phyloP scores from a whole-genome alignment of 2,797 vertebrate species.

The Molossus alvarezi region DNA sequence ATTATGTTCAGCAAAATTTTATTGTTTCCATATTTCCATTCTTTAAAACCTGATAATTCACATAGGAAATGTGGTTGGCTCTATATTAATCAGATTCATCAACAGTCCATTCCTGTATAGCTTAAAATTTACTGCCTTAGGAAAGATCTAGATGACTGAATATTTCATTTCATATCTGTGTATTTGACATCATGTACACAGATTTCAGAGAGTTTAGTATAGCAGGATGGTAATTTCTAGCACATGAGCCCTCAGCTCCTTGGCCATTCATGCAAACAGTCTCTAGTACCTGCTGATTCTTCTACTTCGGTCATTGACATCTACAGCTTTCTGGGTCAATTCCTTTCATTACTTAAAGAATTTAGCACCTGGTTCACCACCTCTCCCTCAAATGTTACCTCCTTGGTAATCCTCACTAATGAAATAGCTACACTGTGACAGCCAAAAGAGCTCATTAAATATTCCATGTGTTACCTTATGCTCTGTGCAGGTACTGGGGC shows the following conservation, averaged over 20 bases:
- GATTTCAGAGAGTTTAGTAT: not conserved
- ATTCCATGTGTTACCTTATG: not conserved
- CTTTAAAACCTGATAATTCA: slow-evolving; percentile 59
- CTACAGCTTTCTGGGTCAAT: not conserved
- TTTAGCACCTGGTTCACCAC: not conserved
- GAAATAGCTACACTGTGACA: not conserved
- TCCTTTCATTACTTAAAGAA: not conserved
- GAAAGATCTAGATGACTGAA: slow-evolving; percentile 44
- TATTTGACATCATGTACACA: not conserved
- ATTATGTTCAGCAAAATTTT: slow-evolving; percentile 81
- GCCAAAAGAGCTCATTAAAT: not conserved
- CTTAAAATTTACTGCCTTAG: slow-evolving; percentile 63
- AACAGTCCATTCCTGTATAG: slow-evolving; percentile 10
- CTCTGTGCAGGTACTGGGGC: not conserved
- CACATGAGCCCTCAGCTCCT: not conserved
- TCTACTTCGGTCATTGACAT: not conserved
- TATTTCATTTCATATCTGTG: slow-evolving; percentile 35
- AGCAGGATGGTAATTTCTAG: not conserved
- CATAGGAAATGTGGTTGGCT: slow-evolving; percentile 70
- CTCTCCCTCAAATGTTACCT: not conserved
- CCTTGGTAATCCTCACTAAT: not conserved
- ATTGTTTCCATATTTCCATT: slow-evolving; percentile 74
- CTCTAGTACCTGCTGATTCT: not conserved
- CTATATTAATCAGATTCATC: slow-evolving; percentile 71
- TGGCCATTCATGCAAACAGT: not conserved